phyloP scores from a whole-genome alignment of 2,113 vertebrate genomes.

The Leucosticte australis region DNA sequence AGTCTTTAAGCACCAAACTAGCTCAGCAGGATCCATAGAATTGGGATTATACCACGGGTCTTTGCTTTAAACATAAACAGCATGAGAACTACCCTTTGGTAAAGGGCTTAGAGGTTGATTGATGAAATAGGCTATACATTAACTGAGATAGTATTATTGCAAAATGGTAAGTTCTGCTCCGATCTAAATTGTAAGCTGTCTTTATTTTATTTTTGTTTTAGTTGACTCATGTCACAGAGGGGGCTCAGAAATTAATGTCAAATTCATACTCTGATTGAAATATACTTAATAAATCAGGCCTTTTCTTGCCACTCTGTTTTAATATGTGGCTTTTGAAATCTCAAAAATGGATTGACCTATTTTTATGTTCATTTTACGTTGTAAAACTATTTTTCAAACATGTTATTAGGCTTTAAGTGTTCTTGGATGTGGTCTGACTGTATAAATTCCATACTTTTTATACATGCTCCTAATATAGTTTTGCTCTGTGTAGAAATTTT shows the following conservation, averaged over 20 bases:
- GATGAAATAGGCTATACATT: background rate
- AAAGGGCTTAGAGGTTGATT: background rate
- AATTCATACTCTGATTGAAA: background rate
- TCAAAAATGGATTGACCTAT: background rate
- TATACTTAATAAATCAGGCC: background rate
- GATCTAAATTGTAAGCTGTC: background rate
- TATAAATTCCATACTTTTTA: background rate
- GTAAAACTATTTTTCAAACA: conserved; percentile 7
- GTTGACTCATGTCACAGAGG: background rate
- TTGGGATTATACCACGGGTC: background rate
- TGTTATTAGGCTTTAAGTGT: background rate
- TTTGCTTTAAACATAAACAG: background rate
- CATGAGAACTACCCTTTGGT: background rate
- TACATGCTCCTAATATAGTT: background rate
- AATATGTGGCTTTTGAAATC: background rate
- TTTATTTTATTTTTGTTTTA: background rate
- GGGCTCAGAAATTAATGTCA: background rate
- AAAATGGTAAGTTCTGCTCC: background rate
- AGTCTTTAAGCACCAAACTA: background rate
- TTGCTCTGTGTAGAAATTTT: background rate
- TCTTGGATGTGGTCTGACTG: background rate
- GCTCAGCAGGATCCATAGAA: background rate
- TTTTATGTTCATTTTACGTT: background rate
- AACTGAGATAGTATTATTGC: background rate
- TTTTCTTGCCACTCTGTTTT: background rate